Conservation (phyloP, 2,888 invertebrate genomes). For the Altica lythri region DNA sequence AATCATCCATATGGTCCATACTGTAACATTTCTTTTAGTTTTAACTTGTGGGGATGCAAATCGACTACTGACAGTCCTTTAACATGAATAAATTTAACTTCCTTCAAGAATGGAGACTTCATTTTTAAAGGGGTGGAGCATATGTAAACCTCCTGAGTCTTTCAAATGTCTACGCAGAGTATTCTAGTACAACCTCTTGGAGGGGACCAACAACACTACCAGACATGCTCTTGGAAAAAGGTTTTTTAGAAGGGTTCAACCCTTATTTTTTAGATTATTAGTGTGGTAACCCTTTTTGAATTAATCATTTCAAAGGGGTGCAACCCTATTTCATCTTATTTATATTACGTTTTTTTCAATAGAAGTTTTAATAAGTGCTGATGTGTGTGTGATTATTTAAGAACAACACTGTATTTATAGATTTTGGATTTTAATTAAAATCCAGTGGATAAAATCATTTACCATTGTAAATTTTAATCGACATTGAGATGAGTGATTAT, state of each 20-base stretch:
- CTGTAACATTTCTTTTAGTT: too few relatives aligned
- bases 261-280: slow-evolving; percentile 35
- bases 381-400: too few relatives aligned
- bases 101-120: background rate
- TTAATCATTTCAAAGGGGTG: slow-evolving; percentile 14
- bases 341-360: too few relatives aligned
- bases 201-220: slow-evolving; percentile 33
- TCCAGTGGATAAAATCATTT: too few relatives aligned
- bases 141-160: slow-evolving; percentile 47
- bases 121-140: slow-evolving; percentile 49
- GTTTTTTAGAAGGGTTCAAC: slow-evolving; percentile 36
- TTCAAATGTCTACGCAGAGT: slow-evolving; percentile 30
- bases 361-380: too few relatives aligned
- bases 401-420: too few relatives aligned
- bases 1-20: too few relatives aligned
- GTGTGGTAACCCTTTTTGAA: slow-evolving; percentile 34
- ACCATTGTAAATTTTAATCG: too few relatives aligned
- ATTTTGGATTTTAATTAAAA: too few relatives aligned
- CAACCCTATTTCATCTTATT: slow-evolving; percentile 6
- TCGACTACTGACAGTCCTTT: too few relatives aligned
- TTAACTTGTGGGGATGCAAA: too few relatives aligned
- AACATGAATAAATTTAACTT: background rate
- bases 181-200: slow-evolving; percentile 34
- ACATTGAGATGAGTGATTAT: too few relatives aligned
- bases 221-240: slow-evolving; percentile 28